Evolutionary conservation across 2,113 vertebrate genomes (phyloP), one percentile per base, ranked within the genome.

Genomic region (Podocnemis expansa): DNA sequence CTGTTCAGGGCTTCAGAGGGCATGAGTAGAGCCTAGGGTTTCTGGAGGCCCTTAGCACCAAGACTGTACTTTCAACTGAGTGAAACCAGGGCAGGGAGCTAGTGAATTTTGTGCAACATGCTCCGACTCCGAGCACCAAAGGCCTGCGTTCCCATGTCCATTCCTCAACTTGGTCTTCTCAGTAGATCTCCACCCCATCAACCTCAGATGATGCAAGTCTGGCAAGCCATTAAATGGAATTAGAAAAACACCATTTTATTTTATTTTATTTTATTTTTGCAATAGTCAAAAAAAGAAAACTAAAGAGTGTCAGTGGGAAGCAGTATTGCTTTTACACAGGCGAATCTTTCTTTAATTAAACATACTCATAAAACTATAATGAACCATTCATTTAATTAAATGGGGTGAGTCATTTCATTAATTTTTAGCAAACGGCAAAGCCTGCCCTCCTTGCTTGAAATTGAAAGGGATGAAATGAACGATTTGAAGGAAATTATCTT

Each of bases 331-430:
- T 91, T 96, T 91, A 70, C 92, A 97, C 95, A 96, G 92, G 92
- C 90, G 96, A 95, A 96, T 95, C 95, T 98, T 97, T 95, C 95
- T 98, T 97, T 97, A 97, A 97, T 97, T 96, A 97, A 97, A 96
- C 94, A 94, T 93, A 96, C 89, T 97, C 95, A 89, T 97, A 96
- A 97, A 96, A 90, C 95, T 89, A 86, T 94, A 96, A 96, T 2
- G 52, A 97, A 88, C 87, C 51, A 22, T 95, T 97, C 92, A 91
- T 92, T 96, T 97, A 94, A 97, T 97, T 98, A 97, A 95, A 96
- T 91, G 94, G 92, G 96, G 94, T 96, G 96, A 98, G 89, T 94
- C 91, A 96, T 97, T 98, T 97, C 96, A 97, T 97, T 97, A 96
- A 94, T 96, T 96, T 97, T 98, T 96, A 97, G 96, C 93, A 87